A percentile compares a stretch with the other conserved stretches of the same genome.
phyloP scores from a whole-genome alignment of 2,888 invertebrate genomes.

The Callinectes sapidus region DNA sequence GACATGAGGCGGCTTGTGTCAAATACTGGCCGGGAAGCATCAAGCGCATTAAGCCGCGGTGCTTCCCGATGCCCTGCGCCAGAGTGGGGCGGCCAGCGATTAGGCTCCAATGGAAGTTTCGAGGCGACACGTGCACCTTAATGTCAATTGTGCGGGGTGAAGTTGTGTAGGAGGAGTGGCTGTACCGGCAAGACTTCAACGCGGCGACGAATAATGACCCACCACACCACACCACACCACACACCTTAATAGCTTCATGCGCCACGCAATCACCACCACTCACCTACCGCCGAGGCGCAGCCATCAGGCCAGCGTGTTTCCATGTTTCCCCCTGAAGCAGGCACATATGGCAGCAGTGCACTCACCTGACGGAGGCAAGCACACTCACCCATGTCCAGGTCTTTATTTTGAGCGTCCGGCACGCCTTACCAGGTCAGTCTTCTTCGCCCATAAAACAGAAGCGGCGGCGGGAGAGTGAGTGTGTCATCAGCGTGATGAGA shows the following conservation, averaged over 20 bases:
- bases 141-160: background rate
- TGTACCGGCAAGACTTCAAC: slow-evolving; percentile 7
- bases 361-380: background rate
- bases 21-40: background rate
- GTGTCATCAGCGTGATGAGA: background rate
- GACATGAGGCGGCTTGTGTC: background rate
- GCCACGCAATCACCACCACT: background rate
- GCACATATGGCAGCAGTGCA: background rate
- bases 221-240: too few relatives aligned
- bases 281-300: background rate
- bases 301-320: background rate
- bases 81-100: background rate
- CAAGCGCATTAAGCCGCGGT: background rate
- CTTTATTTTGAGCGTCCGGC: background rate
- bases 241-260: too few relatives aligned
- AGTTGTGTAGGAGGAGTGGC: background rate
- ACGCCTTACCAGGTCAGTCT: background rate
- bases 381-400: background rate
- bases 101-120: background rate
- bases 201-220: slow-evolving; percentile 33
- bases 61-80: background rate
- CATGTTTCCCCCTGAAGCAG: background rate
- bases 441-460: background rate
- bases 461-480: background rate
- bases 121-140: background rate